Conservation (phyloP, 1,140 invertebrate genomes). For the Galleria mellonella region DNA sequence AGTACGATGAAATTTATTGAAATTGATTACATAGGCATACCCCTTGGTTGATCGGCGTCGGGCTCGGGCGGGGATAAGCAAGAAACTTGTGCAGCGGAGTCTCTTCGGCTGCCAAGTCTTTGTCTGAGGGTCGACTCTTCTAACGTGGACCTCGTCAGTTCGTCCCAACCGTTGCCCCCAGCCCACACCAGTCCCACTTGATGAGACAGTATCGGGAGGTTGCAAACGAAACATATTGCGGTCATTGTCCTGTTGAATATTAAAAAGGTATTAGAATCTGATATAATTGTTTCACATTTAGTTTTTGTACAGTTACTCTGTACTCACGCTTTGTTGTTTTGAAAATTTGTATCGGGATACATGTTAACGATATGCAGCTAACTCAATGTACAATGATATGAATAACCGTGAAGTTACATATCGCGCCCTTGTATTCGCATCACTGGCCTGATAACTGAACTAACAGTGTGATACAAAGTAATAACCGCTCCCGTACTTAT, state of each 20-base stretch:
- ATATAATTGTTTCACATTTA: no score
- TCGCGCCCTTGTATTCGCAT: conserved; percentile 62
- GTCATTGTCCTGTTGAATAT: conserved; percentile 87
- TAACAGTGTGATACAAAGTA: conserved; percentile 56
- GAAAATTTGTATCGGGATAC: conserved; percentile 48
- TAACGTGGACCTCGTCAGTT: conserved; percentile 87
- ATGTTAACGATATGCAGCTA: conserved; percentile 29
- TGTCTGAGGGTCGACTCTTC: conserved; percentile 89
- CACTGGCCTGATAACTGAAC: conserved; percentile 57
- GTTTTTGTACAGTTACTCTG: no score
- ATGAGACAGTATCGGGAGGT: conserved; percentile 93
- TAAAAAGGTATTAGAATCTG: conserved; percentile 2
- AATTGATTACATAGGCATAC: conserved; percentile 16
- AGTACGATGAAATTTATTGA: no score
- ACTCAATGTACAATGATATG: conserved; percentile 25
- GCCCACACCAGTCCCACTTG: conserved; percentile 95
- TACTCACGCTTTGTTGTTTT: conserved; percentile 62
- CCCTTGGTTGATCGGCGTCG: conserved; percentile 74
- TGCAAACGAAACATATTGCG: conserved; percentile 96
- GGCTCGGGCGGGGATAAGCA: conserved; percentile 87
- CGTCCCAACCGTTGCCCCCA: conserved; percentile 94
- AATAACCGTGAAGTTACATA: conserved; percentile 46
- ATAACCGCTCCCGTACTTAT: conserved; percentile 59
- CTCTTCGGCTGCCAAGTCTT: conserved; percentile 85
- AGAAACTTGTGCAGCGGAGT: conserved; percentile 91